These are phyloP conservation scores for Eulemur rufifrons DNA, from an alignment of 2,113 vertebrate species.

Conservation along the genomic window DNA sequence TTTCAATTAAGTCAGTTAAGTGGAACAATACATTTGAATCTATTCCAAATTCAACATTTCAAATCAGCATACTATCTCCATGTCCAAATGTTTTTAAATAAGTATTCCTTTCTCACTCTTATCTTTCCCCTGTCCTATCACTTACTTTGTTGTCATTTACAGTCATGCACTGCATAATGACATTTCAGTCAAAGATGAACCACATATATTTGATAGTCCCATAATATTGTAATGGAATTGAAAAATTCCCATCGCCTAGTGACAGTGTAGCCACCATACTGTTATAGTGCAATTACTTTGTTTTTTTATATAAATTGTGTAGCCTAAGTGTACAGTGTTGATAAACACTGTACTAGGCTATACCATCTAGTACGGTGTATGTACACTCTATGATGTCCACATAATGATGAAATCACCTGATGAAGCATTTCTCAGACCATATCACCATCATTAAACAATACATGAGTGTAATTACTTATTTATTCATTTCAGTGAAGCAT, in stretches of 20 bases:
- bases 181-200: too few relatives aligned
- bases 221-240: not conserved
- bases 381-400: not conserved
- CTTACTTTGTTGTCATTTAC: not conserved
- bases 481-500: not conserved
- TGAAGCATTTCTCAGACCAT: not conserved
- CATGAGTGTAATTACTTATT: not conserved
- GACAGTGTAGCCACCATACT: not conserved
- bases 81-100: not conserved
- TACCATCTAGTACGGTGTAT: not conserved
- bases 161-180: not conserved
- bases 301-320: not conserved
- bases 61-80: not conserved
- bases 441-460: not conserved
- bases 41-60: not conserved
- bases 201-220: not conserved
- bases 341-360: not conserved
- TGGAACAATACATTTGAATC: not conserved
- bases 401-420: not conserved
- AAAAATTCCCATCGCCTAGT: not conserved
- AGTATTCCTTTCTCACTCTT: not conserved
- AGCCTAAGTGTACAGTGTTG: not conserved
- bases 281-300: not conserved
- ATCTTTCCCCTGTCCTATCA: not conserved
- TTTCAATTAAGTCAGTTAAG: not conserved